Percentiles rank a stretch among this genome's conserved stretches.
phyloP scores from a whole-genome alignment of 2,888 invertebrate genomes.

The Drosophila pseudotalamancana region DNA sequence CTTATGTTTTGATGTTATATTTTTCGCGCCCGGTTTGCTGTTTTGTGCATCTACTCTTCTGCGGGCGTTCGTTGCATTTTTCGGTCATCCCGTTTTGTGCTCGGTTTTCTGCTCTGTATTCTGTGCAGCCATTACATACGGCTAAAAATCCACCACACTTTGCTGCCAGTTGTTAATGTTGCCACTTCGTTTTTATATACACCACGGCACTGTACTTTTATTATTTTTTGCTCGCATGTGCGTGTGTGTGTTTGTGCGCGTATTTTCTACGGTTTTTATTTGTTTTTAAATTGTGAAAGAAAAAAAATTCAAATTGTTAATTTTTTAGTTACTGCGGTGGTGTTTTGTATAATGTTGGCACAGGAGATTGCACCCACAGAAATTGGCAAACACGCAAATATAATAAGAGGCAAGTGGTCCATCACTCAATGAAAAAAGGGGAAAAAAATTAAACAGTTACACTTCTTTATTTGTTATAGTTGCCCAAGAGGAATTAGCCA shows the following conservation, averaged over 20 bases:
- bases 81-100: conserved; percentile 70
- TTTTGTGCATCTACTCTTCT: conserved; percentile 50
- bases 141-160: conserved; percentile 37
- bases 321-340: conserved; percentile 39
- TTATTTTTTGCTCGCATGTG: conserved; percentile 46
- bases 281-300: conserved; percentile 51
- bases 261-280: conserved; percentile 47
- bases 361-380: conserved; percentile 86
- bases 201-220: conserved; percentile 77
- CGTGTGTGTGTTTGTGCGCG: conserved; percentile 49
- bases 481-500: conserved; percentile 90
- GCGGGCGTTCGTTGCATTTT: conserved; percentile 53
- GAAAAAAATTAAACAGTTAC: conserved; percentile 7
- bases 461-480: conserved; percentile 85
- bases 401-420: conserved; percentile 86
- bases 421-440: neutral
- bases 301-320: conserved; percentile 31
- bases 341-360: conserved; percentile 82
- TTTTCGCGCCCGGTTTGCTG: conserved; percentile 61
- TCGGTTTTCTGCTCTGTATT: conserved; percentile 42
- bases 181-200: conserved; percentile 62
- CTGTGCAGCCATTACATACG: conserved; percentile 40
- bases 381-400: conserved; percentile 87
- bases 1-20: conserved; percentile 33
- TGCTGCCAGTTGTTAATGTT: conserved; percentile 49